Base-by-base conservation (phyloP, 2,888 invertebrate genomes). In the Drepanosiphum platanoidis region DNA sequence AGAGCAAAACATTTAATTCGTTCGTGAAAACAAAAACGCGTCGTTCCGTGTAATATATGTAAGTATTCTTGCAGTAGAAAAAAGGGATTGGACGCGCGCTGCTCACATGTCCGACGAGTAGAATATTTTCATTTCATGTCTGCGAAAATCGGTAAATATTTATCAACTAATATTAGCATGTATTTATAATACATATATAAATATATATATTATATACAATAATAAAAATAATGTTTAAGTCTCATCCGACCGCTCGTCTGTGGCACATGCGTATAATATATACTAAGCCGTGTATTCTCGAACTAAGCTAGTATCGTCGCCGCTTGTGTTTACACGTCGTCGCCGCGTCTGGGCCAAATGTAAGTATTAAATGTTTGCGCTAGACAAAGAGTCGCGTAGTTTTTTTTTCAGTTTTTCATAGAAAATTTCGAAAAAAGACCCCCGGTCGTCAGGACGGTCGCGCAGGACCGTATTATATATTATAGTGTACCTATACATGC, bases 341-440 rank as follows among this genome's bases (percentile, higher is more conserved):
- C 72, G 22, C 30, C 34, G 13, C 1, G 15, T 27, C n/a, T 2
- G n/a, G n/a, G 61, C 27, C 13, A 58, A 34, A 75, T 27, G 61
- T 61, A 58, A 13, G 58, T 58, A 77, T 32, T 77, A 77, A 77
- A 77, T 77, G 77, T 77, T 77, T 77, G 27, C 27, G 27, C 61
- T 61, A 36, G 77, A 61, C 36, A 61, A 58, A 42, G n/a, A 27
- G n/a, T 32, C 11, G 34, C n/a, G 15, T 34, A 58, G 8, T 58
- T 34, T n/a, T 75, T 58, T 34, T 58, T 9, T 36, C 22, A 15
- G n/a, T 58, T 34, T n/a, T 61, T 77, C 58, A 27, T 1, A 9
- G 36, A 61, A 9, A 39, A 77, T 77, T 77, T 61, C 27, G 22
- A 36, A 27, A 61, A 77, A 77, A 58, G 61, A 77, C 58, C 75